Evolutionary conservation across 2,888 invertebrate species (phyloP).

Genomic region (Drosophila buzzatii): DNA sequence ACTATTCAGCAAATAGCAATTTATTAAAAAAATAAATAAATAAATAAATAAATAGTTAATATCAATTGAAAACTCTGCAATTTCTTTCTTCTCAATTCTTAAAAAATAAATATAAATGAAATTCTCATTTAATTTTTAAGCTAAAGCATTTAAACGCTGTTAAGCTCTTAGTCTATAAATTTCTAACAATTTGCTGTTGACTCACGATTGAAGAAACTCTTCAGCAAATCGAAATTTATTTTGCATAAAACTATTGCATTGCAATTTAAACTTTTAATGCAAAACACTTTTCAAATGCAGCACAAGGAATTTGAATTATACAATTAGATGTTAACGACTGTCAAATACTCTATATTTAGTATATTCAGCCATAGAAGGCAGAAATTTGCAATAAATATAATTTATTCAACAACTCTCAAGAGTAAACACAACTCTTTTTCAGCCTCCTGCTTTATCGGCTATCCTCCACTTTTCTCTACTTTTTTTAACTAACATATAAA

Average conservation of each 20-base stretch:
- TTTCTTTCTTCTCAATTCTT: not conserved
- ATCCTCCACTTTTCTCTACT: too few species aligned
- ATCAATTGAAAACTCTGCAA: too few species aligned
- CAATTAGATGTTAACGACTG: not conserved
- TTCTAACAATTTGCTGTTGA: not conserved
- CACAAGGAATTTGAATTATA: not conserved
- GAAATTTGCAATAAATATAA: not conserved
- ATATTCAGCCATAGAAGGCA: not conserved
- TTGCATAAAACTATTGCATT: conserved; percentile 44
- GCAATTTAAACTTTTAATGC: conserved; percentile 60
- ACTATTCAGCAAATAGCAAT: too few species aligned
- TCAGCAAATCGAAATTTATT: conserved; percentile 13
- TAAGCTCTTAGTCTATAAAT: not conserved
- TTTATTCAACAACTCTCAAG: not conserved
- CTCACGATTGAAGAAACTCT: not conserved
- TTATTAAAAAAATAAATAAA: too few species aligned
- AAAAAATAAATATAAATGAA: not conserved
- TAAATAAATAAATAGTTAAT: too few species aligned
- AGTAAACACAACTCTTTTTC: not conserved
- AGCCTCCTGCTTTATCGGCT: not conserved
- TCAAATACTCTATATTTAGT: not conserved
- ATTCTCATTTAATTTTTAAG: not conserved
- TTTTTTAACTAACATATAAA: not conserved
- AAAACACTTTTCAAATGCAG: conserved; percentile 34
- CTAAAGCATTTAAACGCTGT: not conserved